Base-by-base conservation (phyloP, 2,797 vertebrate species). In the Sebastes miniatus region DNA sequence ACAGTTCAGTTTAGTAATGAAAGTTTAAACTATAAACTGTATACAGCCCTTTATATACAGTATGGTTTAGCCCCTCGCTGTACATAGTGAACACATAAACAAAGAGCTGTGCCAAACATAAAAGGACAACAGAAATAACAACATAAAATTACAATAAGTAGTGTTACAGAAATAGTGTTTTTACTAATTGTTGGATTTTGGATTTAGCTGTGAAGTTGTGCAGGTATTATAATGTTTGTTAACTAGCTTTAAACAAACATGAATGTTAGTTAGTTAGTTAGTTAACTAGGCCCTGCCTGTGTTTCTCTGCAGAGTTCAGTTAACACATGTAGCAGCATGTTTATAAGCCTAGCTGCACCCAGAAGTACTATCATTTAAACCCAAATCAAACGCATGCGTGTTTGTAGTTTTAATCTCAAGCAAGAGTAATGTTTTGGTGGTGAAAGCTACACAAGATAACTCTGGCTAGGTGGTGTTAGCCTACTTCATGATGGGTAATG, bases 361-460 rank as follows among this genome's bases (percentile, higher is more conserved):
- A 52, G 18, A 52, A n/a, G 8, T 2, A 52, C 8, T n/a, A 27
- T 14, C 36, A 39, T 39, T 39, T 14, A 39, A 39, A 39, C 36
- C 36, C 36, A 13, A 39, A 24, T 31, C 3, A 12, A 43, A 43
- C 0, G 9, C 1, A 16, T 1, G 5, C 1, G 0, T 16, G 3
- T 1, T 39, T 9, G 1, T 1, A 0, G 0, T 3, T 2, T 36
- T 36, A 20, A 4, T 1, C 0, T 58, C 11, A 0, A 24, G 13
- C 5, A 1, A 4, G 4, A 14, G 4, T 18, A 7, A 43, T 89
- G 81, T 86, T 69, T 81, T 80, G 70, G 57, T 83, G 25, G 1
- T 12, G 27, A 29, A 62, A 12, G 52, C 68, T 64, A 3, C 8
- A 11, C 3, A 7, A 9, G 62, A 64, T 74, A 69, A 24, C 43